A percentile compares a stretch with the other conserved stretches of the same genome.
These are phyloP conservation scores for Corella eumyota DNA, from an alignment of 23 tunicate genomes.

Conservation along the genomic window DNA sequence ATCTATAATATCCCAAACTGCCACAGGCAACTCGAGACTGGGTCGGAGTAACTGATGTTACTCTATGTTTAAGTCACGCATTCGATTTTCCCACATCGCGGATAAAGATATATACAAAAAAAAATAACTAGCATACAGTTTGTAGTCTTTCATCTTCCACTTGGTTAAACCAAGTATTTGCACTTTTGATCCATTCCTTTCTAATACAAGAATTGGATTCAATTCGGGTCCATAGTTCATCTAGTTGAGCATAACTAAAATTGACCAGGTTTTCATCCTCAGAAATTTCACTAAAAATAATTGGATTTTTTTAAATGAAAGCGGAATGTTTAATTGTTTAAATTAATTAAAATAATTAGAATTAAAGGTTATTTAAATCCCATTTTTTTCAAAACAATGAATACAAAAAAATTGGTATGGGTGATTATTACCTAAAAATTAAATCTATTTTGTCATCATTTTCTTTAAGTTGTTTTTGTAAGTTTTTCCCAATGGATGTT, in stretches of 20 bases:
- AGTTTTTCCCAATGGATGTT: slow-evolving; percentile 45
- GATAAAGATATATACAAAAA: too few relatives aligned
- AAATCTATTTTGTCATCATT: slow-evolving; percentile 40
- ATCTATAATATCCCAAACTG: too few relatives aligned
- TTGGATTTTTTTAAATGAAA: neutral
- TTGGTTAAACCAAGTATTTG: slow-evolving; percentile 35
- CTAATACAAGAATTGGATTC: slow-evolving; percentile 47
- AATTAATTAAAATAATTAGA: neutral
- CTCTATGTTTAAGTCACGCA: too few relatives aligned
- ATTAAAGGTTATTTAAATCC: neutral
- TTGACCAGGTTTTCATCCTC: slow-evolving; percentile 44
- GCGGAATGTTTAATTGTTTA: neutral
- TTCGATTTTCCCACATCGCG: too few relatives aligned
- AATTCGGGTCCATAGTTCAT: slow-evolving; percentile 41
- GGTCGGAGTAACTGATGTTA: too few relatives aligned
- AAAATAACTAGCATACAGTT: slow-evolving; percentile 35
- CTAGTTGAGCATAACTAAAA: slow-evolving; percentile 30
- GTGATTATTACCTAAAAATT: slow-evolving; percentile 48
- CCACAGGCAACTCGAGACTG: too few relatives aligned
- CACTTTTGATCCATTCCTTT: slow-evolving; percentile 39
- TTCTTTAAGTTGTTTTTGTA: slow-evolving; percentile 48
- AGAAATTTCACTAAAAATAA: slow-evolving; percentile 28
- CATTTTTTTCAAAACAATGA: neutral
- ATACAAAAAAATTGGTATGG: neutral
- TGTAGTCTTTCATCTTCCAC: slow-evolving; percentile 68